phyloP scores from a whole-genome alignment of 1,140 invertebrate genomes.

The Conus betulinus region DNA sequence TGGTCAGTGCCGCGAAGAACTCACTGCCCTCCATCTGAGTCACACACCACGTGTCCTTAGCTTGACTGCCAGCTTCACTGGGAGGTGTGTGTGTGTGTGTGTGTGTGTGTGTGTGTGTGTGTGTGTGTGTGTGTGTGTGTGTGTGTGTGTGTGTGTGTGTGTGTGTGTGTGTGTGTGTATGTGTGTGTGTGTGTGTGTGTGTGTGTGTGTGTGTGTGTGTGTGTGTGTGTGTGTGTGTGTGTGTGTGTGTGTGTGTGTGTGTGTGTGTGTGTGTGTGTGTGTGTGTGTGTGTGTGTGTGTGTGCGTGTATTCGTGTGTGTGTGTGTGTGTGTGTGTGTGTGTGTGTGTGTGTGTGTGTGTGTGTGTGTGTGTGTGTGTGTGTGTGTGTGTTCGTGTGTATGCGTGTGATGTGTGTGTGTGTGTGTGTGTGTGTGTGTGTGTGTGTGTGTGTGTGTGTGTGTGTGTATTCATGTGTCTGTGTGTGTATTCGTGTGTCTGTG shows the following conservation, averaged over 20 bases:
- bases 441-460: background rate
- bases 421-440: background rate
- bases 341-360: too few species aligned
- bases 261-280: too few species aligned
- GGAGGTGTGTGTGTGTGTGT: background rate
- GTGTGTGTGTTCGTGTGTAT: background rate
- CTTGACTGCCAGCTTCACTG: background rate
- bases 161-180: too few species aligned
- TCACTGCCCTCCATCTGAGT: background rate
- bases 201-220: too few species aligned
- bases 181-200: too few species aligned
- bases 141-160: background rate
- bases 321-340: too few species aligned
- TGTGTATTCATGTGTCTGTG: too few species aligned
- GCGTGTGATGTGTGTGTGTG: slow-evolving; percentile 12
- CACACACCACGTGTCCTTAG: background rate
- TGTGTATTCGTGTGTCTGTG: slow-evolving; percentile 6
- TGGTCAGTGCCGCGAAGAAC: too few species aligned
- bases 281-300: too few species aligned
- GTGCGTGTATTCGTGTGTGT: too few species aligned
- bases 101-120: background rate
- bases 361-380: background rate
- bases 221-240: too few species aligned
- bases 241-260: too few species aligned
- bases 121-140: slow-evolving; percentile 15